A percentile compares a stretch with the other conserved stretches of the same genome.
Conservation (phyloP, 2,888 invertebrate genomes). For the Eupithecia abbreviata region DNA sequence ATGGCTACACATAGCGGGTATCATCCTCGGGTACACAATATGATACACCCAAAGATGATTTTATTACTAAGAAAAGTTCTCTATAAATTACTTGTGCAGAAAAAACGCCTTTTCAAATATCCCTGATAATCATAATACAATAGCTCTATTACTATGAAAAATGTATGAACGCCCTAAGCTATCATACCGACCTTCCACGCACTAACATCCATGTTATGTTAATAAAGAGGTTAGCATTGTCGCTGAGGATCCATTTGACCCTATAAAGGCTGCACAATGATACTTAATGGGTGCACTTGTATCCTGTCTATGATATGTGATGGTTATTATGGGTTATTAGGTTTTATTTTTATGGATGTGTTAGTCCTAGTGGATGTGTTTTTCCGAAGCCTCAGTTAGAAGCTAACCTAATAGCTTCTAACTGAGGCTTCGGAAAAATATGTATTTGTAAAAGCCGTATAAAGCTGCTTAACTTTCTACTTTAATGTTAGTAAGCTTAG, state of each 20-base stretch:
- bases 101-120: background rate
- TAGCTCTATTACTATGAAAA: slow-evolving; percentile 1
- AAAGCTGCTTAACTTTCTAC: no score
- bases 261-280: slow-evolving; percentile 53
- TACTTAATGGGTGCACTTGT: slow-evolving; percentile 23
- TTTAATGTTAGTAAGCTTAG: no score
- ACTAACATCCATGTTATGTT: slow-evolving; percentile 73
- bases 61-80: no score
- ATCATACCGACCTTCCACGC: slow-evolving; percentile 62
- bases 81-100: no score
- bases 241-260: slow-evolving; percentile 71
- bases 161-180: background rate
- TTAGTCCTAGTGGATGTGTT: background rate
- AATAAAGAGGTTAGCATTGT: slow-evolving; percentile 82
- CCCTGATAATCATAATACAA: background rate
- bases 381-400: no score
- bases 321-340: slow-evolving; percentile 8
- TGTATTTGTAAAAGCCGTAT: no score
- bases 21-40: no score
- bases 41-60: no score
- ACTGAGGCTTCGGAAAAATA: no score
- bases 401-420: no score
- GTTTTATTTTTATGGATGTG: background rate
- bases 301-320: slow-evolving; percentile 15
- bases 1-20: no score